phyloP scores from a whole-genome alignment of 2,113 vertebrate species.

The Porphyrio hochstetteri region DNA sequence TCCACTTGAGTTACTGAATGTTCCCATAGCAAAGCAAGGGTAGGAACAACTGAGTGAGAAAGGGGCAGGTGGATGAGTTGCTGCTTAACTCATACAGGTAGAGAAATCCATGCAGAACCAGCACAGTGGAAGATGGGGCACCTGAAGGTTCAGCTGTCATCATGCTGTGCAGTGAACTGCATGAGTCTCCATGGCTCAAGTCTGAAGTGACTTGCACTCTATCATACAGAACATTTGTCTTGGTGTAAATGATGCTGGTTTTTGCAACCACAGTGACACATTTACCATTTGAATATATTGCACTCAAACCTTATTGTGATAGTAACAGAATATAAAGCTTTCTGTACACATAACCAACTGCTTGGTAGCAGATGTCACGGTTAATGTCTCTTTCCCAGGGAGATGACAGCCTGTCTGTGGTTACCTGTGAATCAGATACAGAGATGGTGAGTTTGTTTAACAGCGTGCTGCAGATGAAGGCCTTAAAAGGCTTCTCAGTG shows the following conservation, averaged over 20 bases:
- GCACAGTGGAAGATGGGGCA: not conserved
- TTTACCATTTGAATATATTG: not conserved
- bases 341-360: not conserved
- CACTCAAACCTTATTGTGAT: not conserved
- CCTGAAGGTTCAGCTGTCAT: not conserved
- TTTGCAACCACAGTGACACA: not conserved
- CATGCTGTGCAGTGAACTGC: not conserved
- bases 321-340: not conserved
- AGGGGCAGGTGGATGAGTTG: not conserved
- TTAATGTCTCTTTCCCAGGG: conserved; percentile 67
- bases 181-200: accelerated
- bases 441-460: conserved; percentile 74
- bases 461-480: accelerated
- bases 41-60: not conserved
- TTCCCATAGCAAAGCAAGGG: not conserved
- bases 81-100: not conserved
- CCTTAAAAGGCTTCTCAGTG: not conserved
- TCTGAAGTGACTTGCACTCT: not conserved
- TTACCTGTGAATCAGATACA: conserved; percentile 77
- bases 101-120: not conserved
- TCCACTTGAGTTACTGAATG: accelerated
- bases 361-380: not conserved
- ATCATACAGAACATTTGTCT: accelerated
- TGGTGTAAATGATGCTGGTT: not conserved
- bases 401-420: conserved; percentile 80